Evolutionary conservation across 2,797 vertebrate genomes (phyloP), one percentile per base, ranked within the genome.

Genomic region (Hydrocynus forskahlii): DNA sequence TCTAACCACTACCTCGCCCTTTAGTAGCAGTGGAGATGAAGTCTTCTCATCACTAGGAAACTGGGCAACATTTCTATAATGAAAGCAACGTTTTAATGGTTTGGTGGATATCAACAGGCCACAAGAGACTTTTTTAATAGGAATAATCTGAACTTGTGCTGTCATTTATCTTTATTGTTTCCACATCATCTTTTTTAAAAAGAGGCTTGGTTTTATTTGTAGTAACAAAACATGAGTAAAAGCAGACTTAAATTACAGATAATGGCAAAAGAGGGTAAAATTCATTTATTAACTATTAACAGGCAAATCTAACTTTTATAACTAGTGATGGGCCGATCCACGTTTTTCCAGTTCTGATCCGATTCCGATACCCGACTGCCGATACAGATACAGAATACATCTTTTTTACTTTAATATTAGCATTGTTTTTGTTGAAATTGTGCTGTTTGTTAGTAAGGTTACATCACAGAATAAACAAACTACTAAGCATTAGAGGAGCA

Each of bases 1-100:
- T 77, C 48, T 77, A 89, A 89, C 70, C 83, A 79, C 76, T 64
- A 78, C 19, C 64, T 57, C 70, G 62, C 54, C 68, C 38, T 76
- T 78, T 69, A 17, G 43, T 73, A 87, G 43, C 43, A 43, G 43
- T 43, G 43, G 43, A 9, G 43, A 43, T 43, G 1, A 43, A 43
- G 43, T 9, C 43, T 7, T 7, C 43, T 43, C 40, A 43, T 35
- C 71, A 10, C 40, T 59, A 21, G 16, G 14, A 25, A 67, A 55
- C 16, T 4, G 7, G 2, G 16, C 17, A 57, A n/a, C 54, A 57
- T 57, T 57, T 57, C 54, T 57, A 57, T 57, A n/a, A 57, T 57
- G 35, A 35, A 4, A 35, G 35, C 4, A 35, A 35, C 2, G 35
- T 29, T 70, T 7, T 54, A 29, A 71, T 52, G 5, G 52, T n/a